Evolutionary conservation across 2,797 vertebrate species (phyloP).

Genomic region (Falco naumanni): DNA sequence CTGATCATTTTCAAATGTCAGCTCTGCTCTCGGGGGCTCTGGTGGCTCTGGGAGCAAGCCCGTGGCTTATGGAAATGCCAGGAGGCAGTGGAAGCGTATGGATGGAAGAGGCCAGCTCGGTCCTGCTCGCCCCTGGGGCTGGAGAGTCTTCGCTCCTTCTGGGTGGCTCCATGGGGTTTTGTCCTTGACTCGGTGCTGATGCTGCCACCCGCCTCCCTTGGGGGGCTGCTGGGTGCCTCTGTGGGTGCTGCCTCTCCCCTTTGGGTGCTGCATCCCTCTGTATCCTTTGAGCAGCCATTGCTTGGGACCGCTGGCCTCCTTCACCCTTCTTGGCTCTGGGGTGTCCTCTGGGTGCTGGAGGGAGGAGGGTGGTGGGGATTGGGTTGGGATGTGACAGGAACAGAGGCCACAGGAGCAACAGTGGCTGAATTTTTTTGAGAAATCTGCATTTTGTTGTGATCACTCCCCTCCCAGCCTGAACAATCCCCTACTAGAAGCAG

Average conservation of each 20-base stretch:
- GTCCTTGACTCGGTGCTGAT: not conserved
- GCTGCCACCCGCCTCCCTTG: not conserved
- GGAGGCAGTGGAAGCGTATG: not conserved
- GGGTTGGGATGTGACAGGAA: not conserved
- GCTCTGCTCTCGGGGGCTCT: conserved; percentile 30
- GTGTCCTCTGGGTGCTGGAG: not conserved
- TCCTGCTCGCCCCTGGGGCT: not conserved
- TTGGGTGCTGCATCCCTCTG: not conserved
- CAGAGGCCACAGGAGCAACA: not conserved
- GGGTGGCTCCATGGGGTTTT: not conserved
- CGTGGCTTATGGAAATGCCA: conserved; percentile 24
- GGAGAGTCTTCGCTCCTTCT: not conserved
- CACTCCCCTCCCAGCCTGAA: not conserved
- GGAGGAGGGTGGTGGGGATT: not conserved
- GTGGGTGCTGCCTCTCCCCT: not conserved
- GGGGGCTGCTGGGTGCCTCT: not conserved
- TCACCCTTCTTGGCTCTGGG: not conserved
- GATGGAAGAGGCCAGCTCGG: not conserved
- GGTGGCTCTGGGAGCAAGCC: conserved; percentile 50
- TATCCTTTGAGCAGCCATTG: not conserved
- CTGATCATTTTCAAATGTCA: conserved; percentile 78
- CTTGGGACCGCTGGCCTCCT: not conserved
- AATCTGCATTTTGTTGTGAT: not conserved
- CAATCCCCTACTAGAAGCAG: not conserved
- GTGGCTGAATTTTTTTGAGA: not conserved